Base-by-base conservation (phyloP, 1,140 invertebrate genomes). In the Sinonovacula constricta region DNA sequence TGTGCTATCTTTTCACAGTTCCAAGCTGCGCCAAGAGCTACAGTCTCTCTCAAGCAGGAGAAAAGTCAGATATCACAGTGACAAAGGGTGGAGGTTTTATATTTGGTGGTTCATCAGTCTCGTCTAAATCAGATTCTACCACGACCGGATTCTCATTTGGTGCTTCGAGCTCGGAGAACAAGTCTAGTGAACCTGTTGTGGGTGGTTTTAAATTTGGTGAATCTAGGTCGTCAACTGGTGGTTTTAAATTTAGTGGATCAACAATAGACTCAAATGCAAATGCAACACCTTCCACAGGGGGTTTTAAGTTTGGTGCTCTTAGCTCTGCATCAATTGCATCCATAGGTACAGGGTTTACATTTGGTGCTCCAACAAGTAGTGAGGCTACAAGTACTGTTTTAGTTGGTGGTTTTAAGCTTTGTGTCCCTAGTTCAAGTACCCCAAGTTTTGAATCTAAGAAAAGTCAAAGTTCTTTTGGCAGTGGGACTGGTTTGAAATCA, bases 241-340 rank as follows among this genome's bases (percentile, higher is more conserved):
- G 70, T 28, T 72, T 72, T 62, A 72, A 72, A 60, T 72, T 72
- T 39, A n/a, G n/a, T n/a, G n/a, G n/a, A n/a, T n/a, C n/a, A n/a
- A n/a, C n/a, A n/a, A n/a, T n/a, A n/a, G 56, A 51, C 26, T 30
- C 59, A 22, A 36, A 33, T 34, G 33, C 53, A 34, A 57, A 18
- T 2, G 31, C 63, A 7, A 22, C 30, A 56, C 31, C 49, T 30
- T 31, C 67, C 24, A 54, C 66, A 54, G 4, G 18, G n/a, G 4
- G 18, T 54, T 22, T 18, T 54, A 24, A 24, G 4, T 22, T 5
- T 54, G 53, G 53, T 5, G n/a, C 26, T 18, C n/a, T 22, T 5
- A 54, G n/a, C n/a, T 18, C 18, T 22, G 3, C 5, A 5, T 18
- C 18, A 18, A 22, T 24, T 7, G 53, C 4, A n/a, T 18, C 53